Base-by-base conservation (phyloP, 2,888 invertebrate genomes). In the Meloe dianella region DNA sequence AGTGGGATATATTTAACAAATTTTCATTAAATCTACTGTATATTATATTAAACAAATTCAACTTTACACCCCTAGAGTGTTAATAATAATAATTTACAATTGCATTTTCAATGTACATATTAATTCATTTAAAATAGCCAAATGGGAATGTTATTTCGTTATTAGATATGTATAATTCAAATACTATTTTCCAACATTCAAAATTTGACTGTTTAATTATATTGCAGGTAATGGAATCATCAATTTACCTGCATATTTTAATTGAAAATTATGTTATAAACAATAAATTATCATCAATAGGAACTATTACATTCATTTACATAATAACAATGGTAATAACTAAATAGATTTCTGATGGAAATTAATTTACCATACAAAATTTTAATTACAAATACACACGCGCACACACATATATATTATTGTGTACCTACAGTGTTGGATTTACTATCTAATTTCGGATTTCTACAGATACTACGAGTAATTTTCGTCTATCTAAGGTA, bases 181-280 rank as follows among this genome's bases (percentile, higher is more conserved):
- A 38, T 54, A n/a, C 14, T 60, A 60, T 67, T 64, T 66, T 51
- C 27, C 60, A 47, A 58, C 61, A 63, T 67, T 63, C 61, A 67
- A 51, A 57, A 64, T 56, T 67, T 67, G 32, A 61, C 63, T 57
- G 59, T 29, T 24, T 66, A 64, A 67, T 67, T 67, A 67, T 63
- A 61, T 64, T 64, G 51, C 47, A 35, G 67, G 63, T 67, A 67
- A 67, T 67, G 67, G 67, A 67, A 67, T 60, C 60, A 64, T 63
- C 63, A 66, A 66, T 63, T 41, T 66, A 63, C 57, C 60, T 66
- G n/a, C 59, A 32, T 51, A 63, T 67, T 63, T 67, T 63, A 67
- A 67, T 67, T 67, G 67, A 63, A 67, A 67, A 63, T 67, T 67
- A 67, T 67, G 60, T 60, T 29, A 29, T 57, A 61, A 35, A 61